Base-by-base conservation (phyloP, 2,113 vertebrate species). In the Ploceus nigricollis region DNA sequence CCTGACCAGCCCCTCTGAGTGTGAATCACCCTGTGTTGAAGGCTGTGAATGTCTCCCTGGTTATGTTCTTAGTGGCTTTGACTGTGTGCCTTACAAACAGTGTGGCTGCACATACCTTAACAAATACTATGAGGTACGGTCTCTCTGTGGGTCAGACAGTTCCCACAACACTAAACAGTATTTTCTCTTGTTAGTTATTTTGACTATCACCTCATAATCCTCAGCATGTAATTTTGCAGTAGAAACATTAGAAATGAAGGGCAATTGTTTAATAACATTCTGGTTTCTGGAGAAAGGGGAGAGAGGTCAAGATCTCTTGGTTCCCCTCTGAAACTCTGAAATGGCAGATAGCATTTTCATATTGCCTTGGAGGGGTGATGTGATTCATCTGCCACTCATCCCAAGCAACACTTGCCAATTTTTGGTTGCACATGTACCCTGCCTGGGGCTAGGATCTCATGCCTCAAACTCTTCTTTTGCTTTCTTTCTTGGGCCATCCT, bases 11-110 rank as follows among this genome's bases (percentile, higher is more conserved):
- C 80, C 97, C 31, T 96, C 90, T 40, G 96, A 97, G 65, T 98
- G 97, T 19, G 86, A 89, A 66, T 66, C 60, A 11, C 96, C 96
- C 27, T 95, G 91, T 57, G 48, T 89, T 17, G 97, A 98, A 90
- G 97, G 97, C 94, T 98, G 98, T 39, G 94, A 97, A 93, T 98
- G 98, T 82, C 78, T 96, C 37, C 87, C 94, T 48, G 98, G 98
- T 37, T 97, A 96, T 21, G 65, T 98, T 82, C 96, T 98, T 4
- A 98, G 97, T 44, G 97, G 66, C 22, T 94, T 42, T 57, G 90
- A 97, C 15, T 98, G 98, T 0, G 97, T 98, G 45, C 97, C 97
- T 90, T 98, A 96, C 88, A 96, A 27, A 42, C 30, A 97, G 13
- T 98, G 98, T 61, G 98, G 98, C 77, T 97, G 97, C 94, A 87